Conservation (phyloP, 2,113 vertebrate species). For the Podarcis cretensis region DNA sequence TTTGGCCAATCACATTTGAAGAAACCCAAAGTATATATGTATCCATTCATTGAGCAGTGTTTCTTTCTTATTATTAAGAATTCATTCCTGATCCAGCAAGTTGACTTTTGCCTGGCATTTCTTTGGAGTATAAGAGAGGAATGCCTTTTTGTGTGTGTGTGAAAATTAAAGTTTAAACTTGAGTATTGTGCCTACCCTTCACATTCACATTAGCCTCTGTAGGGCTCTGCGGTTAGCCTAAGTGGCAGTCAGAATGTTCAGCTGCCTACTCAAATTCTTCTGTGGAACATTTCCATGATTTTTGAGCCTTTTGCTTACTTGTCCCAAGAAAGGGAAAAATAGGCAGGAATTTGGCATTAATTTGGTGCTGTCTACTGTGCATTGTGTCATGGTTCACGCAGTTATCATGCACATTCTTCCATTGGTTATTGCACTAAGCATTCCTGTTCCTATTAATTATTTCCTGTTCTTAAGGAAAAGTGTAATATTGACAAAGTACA, state of each 20-base stretch:
- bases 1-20: too few species aligned
- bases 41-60: too few species aligned
- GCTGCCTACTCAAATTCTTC: background rate
- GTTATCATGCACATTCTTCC: slow-evolving; percentile 60
- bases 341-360: slow-evolving; percentile 71
- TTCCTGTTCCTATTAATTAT: slow-evolving; percentile 52
- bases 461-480: slow-evolving; percentile 61
- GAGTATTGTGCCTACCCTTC: too few species aligned
- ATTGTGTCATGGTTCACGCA: slow-evolving; percentile 74
- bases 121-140: too few species aligned
- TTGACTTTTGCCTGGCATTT: too few species aligned
- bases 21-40: too few species aligned
- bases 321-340: slow-evolving; percentile 72
- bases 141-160: too few species aligned
- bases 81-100: too few species aligned
- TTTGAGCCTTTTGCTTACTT: slow-evolving; percentile 77
- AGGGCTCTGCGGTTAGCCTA: background rate
- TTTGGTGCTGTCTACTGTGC: slow-evolving; percentile 86
- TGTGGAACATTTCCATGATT: slow-evolving; percentile 44
- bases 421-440: slow-evolving; percentile 56
- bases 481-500: slow-evolving; percentile 61
- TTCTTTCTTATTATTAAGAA: too few species aligned
- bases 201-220: background rate
- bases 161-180: too few species aligned
- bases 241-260: background rate